These are phyloP conservation scores for Empis stercorea DNA, from an alignment of 2,888 invertebrate genomes.

Conservation along the genomic window DNA sequence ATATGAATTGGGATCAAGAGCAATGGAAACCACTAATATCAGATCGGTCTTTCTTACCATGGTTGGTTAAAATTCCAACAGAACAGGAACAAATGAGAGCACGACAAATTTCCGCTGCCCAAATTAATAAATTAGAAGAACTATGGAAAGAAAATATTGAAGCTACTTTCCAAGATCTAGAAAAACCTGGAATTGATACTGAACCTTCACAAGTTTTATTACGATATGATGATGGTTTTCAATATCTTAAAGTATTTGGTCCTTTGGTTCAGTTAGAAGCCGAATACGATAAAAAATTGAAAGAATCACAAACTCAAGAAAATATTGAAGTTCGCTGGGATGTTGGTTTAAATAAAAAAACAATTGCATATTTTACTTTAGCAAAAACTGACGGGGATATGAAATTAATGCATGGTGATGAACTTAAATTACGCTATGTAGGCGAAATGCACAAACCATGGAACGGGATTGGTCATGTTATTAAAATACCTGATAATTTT, in stretches of 20 bases:
- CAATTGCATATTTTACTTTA: conserved; percentile 92
- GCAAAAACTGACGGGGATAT: conserved; percentile 97
- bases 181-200: conserved; percentile 95
- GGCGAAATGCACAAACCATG: conserved; percentile 90
- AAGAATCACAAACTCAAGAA: conserved; percentile 96
- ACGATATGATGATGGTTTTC: conserved; percentile 96
- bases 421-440: conserved; percentile 79
- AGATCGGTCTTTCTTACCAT: conserved; percentile 89
- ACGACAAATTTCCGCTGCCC: conserved; percentile 91
- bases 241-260: conserved; percentile 96
- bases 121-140: conserved; percentile 96
- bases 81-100: conserved; percentile 94
- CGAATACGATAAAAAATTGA: conserved; percentile 93
- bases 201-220: conserved; percentile 74
- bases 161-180: conserved; percentile 94
- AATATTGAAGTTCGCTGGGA: conserved; percentile 99
- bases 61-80: conserved; percentile 95
- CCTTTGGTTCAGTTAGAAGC: conserved; percentile 95
- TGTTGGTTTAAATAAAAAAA: conserved; percentile 94
- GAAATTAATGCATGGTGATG: conserved; percentile 99
- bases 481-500: conserved; percentile 89
- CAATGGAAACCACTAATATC: conserved; percentile 98
- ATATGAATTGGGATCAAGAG: conserved; percentile 99
- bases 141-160: conserved; percentile 98
- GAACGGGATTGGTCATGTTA: conserved; percentile 97